Base-by-base conservation (phyloP, 2,797 vertebrate species). In the Acanthurus lineatus region DNA sequence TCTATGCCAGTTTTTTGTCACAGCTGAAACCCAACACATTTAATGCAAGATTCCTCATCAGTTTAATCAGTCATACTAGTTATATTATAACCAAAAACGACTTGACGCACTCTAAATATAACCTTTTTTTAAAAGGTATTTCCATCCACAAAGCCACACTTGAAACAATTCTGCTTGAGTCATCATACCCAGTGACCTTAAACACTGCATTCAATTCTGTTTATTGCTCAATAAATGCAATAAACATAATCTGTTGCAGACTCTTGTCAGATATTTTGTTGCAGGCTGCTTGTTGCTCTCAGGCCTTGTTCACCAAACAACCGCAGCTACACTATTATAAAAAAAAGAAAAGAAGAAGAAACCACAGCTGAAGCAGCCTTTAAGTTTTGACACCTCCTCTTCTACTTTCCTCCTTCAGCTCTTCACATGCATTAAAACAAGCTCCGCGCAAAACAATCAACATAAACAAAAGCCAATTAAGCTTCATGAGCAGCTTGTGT, bases 371-470 rank as follows among this genome's bases (percentile, higher is more conserved):
- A 59, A 68, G 67, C 53, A 35, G 5, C 61, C 54, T 53, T 20
- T 38, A 81, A 76, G 53, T 86, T 87, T 48, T 56, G 47, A 78
- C 77, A 71, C 75, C 17, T 81, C 16, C 68, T n/a, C 56, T 32
- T 32, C 67, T 17, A 3, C 38, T 35, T 45, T 16, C 11, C 16
- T 72, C 75, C 71, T 10, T 9, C 32, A 63, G 35, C 40, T 8
- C 25, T 45, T 17, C 42, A 7, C 22, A 8, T 1, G 48, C 71
- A 75, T 25, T 48, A 16, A 32, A 32, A 12, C 32, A 42, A 40
- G 0, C 20, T 15, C 47, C 12, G 0, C 7, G 47, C 47, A 38
- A 40, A 28, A 52, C 40, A 72, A 19, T 19, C 2, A n/a, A 35
- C 40, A n/a, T 40, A 73, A 67, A 68, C 44, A 45, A 35, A 20